These are phyloP conservation scores for Galemys pyrenaicus DNA, from an alignment of 2,113 vertebrate species.

Conservation along the genomic window DNA sequence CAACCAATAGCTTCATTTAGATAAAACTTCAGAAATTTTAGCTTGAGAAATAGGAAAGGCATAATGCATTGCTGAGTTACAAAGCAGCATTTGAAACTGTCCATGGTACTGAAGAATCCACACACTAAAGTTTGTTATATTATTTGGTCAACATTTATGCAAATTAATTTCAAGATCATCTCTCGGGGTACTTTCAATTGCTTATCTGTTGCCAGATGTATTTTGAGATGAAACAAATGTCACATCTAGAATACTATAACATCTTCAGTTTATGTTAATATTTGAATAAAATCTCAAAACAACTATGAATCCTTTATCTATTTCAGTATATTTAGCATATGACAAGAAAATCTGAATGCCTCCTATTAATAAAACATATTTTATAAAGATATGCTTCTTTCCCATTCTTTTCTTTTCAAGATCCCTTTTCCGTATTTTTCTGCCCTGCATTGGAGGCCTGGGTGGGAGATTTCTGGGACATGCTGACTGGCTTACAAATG, in stretches of 20 bases:
- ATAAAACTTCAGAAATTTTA: not conserved
- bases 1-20: not conserved
- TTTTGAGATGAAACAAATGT: not conserved
- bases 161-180: not conserved
- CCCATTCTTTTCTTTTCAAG: not conserved
- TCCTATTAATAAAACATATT: not conserved
- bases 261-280: constrained; percentile 25
- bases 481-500: not conserved
- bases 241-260: not conserved
- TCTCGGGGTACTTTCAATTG: not conserved
- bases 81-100: not conserved
- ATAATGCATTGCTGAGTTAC: not conserved
- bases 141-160: not conserved
- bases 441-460: not conserved
- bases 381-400: not conserved
- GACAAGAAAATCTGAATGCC: not conserved
- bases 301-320: not conserved
- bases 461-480: not conserved
- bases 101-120: not conserved
- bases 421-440: not conserved
- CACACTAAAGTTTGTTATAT: not conserved
- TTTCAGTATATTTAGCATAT: not conserved
- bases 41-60: not conserved
- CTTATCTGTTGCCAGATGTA: not conserved
- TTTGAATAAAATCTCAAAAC: not conserved